Percentiles rank a stretch among this genome's conserved stretches.
Conservation (phyloP, 2,113 vertebrate genomes). For the Myanophis thanlyinensis region DNA sequence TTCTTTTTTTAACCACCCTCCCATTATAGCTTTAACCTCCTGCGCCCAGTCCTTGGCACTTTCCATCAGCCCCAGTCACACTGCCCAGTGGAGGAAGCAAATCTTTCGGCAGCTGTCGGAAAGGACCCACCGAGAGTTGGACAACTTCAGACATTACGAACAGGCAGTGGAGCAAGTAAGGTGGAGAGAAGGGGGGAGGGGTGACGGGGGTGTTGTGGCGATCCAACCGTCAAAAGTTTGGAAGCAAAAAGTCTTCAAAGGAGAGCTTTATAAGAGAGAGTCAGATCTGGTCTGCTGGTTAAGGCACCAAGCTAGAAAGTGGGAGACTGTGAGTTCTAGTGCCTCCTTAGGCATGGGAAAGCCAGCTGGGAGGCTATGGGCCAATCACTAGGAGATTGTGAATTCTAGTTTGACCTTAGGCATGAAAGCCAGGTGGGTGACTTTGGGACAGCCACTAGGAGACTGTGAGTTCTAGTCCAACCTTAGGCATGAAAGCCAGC, state of each 20-base stretch:
- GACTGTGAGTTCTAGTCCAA: too few species aligned
- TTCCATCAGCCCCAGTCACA: slow-evolving; percentile 86
- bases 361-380: too few species aligned
- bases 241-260: not conserved
- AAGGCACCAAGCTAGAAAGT: not conserved
- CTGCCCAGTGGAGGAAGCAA: slow-evolving; percentile 87
- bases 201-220: not conserved
- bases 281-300: not conserved
- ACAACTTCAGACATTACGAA: slow-evolving; percentile 92
- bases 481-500: too few species aligned
- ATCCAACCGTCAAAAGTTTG: not conserved
- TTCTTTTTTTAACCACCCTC: slow-evolving; percentile 64
- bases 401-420: not conserved
- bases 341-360: too few species aligned
- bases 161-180: slow-evolving; percentile 92
- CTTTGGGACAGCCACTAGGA: not conserved
- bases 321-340: not conserved
- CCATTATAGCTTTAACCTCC: slow-evolving; percentile 55
- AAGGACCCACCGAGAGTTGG: slow-evolving; percentile 87
- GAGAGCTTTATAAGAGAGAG: not conserved
- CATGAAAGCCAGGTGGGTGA: not conserved
- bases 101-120: slow-evolving; percentile 95
- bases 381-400: not conserved
- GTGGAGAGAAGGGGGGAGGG: not conserved
- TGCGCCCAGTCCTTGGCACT: slow-evolving; percentile 83